Percentiles rank a stretch among this genome's conserved stretches.
These are phyloP conservation scores for Scopus umbretta DNA, from an alignment of 2,113 vertebrate species.

Conservation along the genomic window DNA sequence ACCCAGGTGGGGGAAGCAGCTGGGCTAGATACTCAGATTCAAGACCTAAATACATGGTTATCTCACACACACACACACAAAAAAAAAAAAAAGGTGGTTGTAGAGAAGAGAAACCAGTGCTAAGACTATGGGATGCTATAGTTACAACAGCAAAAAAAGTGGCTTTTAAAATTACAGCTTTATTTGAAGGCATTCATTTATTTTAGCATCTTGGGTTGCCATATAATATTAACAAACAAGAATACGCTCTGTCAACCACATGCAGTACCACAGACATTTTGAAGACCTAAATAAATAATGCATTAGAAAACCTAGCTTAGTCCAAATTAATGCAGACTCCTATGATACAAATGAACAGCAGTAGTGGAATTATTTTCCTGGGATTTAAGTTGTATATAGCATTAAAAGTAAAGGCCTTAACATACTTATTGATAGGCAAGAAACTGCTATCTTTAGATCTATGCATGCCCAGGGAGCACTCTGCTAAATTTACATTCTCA, in stretches of 20 bases:
- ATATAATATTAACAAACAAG: conserved; percentile 53
- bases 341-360: conserved; percentile 39
- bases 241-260: conserved; percentile 39
- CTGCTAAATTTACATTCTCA: background rate
- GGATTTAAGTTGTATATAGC: conserved; percentile 29
- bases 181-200: conserved; percentile 22
- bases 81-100: background rate
- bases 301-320: conserved; percentile 31
- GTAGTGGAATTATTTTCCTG: conserved; percentile 29
- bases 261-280: conserved; percentile 18
- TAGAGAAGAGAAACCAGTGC: background rate
- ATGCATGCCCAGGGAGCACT: conserved; percentile 12
- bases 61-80: background rate
- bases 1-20: background rate
- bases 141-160: background rate
- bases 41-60: background rate
- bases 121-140: background rate
- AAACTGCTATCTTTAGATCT: conserved; percentile 24
- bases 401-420: conserved; percentile 59
- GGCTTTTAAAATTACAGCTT: background rate
- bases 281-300: conserved; percentile 63
- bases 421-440: conserved; percentile 42
- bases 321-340: conserved; percentile 44
- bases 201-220: background rate
- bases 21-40: background rate